Evolutionary conservation across 2,888 invertebrate species (phyloP), one percentile per base, ranked within the genome.

Genomic region (Napeogenes sylphis): DNA sequence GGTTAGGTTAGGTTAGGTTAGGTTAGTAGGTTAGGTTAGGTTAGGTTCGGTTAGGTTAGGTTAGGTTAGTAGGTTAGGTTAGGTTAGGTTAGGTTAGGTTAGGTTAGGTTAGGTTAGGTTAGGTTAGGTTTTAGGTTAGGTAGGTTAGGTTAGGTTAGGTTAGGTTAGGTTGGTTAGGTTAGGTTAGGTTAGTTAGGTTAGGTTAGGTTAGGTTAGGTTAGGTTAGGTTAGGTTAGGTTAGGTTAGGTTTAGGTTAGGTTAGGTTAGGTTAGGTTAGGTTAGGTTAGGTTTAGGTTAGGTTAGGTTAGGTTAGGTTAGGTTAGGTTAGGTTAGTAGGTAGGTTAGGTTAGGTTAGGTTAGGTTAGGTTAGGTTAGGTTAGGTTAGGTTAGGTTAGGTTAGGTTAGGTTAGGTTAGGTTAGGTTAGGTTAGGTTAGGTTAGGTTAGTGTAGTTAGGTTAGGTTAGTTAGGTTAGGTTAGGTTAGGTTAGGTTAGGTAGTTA

Each of bases 1-100:
- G 68, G 68, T 68, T 68, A 68, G 68, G 65, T 67, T 67, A 65
- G 67, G 67, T 67, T 67, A 67, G 67, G 67, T 67, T 67, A 65
- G 67, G 67, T 65, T 65, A 63, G 67, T 65, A 65, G 65, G 65
- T 65, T 65, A 65, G 65, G 65, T 65, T 62, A 62, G 65, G 65
- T 65, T 65, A 62, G 66, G n/a, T n/a, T 61, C 47, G 61, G 65
- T 59, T 62, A 58, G 60, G 62, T 60, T 63, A 58, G 65, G 62
- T 62, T 62, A 62, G 59, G 62, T 62, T 65, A 57, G 62, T 63
- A 58, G 63, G 63, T 61, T 61, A 61, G 63, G 61, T 61, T 61
- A 63, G 63, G 61, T 63, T 63, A 61, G 66, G 63, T 63, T 61
- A 61, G 63, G 61, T 61, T 61, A 61, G 63, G 63, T 61, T 61